Evolutionary conservation across 1,140 invertebrate species (phyloP).

Genomic region (Eufriesea mexicana): DNA sequence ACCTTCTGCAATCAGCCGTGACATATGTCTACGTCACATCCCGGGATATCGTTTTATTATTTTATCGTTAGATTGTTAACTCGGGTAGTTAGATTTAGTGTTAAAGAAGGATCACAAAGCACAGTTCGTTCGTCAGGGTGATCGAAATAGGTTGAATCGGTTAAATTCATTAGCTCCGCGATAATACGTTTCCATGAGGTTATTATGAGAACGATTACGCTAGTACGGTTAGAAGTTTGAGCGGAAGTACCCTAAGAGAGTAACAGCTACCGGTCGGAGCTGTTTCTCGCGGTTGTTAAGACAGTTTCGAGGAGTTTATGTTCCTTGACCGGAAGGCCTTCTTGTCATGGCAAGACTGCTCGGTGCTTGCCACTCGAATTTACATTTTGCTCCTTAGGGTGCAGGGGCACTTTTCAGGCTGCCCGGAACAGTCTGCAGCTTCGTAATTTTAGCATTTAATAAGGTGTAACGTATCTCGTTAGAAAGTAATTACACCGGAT

Average conservation of each 20-base stretch:
- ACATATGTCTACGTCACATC: too few relatives aligned
- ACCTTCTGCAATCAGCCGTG: too few relatives aligned
- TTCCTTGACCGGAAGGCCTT: constrained; percentile 46
- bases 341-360: constrained; percentile 7
- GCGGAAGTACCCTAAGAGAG: constrained; percentile 24
- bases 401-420: not conserved
- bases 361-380: not conserved
- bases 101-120: too few relatives aligned
- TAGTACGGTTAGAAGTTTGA: not conserved
- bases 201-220: not conserved
- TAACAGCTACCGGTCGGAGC: constrained; percentile 34
- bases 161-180: not conserved
- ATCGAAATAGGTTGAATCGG: not conserved
- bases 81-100: too few relatives aligned
- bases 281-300: constrained; percentile 25
- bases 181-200: not conserved
- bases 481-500: too few relatives aligned
- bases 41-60: too few relatives aligned
- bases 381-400: constrained; percentile 2
- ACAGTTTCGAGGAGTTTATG: constrained; percentile 43
- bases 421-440: too few relatives aligned
- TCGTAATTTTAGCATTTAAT: too few relatives aligned
- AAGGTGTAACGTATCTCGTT: too few relatives aligned
- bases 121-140: not conserved
- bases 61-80: too few relatives aligned